A percentile compares a stretch with the other conserved stretches of the same genome.
Evolutionary conservation across 2,797 vertebrate genomes (phyloP).

Genomic region (Typhlichthys subterraneus): DNA sequence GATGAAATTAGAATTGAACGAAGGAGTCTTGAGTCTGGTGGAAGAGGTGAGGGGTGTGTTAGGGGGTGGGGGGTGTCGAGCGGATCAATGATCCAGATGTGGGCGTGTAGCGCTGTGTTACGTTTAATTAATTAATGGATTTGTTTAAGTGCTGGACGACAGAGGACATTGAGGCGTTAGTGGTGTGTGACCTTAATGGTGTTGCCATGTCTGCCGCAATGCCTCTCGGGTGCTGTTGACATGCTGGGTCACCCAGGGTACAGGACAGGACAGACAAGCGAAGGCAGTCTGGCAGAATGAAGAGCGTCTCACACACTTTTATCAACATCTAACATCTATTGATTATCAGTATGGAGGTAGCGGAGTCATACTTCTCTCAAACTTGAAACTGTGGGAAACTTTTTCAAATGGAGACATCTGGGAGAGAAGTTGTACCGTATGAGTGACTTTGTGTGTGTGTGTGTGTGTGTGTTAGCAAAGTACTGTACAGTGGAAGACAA

Average conservation of each 20-base stretch:
- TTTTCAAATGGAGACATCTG: constrained; percentile 19
- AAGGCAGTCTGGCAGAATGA: background rate
- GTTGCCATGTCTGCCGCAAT: constrained; percentile 14
- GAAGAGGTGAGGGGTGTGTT: background rate
- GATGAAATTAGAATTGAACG: constrained; percentile 56
- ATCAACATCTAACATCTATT: too few species aligned
- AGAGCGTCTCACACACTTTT: too few species aligned
- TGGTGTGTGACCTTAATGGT: constrained; percentile 25
- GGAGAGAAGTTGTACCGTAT: background rate
- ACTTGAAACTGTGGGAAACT: background rate
- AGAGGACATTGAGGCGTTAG: constrained; percentile 31
- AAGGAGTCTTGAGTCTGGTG: background rate
- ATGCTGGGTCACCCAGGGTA: background rate
- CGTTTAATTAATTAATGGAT: constrained; percentile 52
- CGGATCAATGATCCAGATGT: constrained; percentile 45
- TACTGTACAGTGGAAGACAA: too few species aligned
- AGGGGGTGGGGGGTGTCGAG: background rate
- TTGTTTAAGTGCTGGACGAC: constrained; percentile 41
- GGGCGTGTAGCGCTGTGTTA: constrained; percentile 20
- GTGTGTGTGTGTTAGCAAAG: background rate
- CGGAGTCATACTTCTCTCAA: too few species aligned
- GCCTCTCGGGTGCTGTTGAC: background rate
- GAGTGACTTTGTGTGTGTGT: too few species aligned
- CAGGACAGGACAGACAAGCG: constrained; percentile 9
- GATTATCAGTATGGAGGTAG: too few species aligned